Base-by-base conservation (phyloP, 1,140 invertebrate genomes). In the Drosophila pruinosa region DNA sequence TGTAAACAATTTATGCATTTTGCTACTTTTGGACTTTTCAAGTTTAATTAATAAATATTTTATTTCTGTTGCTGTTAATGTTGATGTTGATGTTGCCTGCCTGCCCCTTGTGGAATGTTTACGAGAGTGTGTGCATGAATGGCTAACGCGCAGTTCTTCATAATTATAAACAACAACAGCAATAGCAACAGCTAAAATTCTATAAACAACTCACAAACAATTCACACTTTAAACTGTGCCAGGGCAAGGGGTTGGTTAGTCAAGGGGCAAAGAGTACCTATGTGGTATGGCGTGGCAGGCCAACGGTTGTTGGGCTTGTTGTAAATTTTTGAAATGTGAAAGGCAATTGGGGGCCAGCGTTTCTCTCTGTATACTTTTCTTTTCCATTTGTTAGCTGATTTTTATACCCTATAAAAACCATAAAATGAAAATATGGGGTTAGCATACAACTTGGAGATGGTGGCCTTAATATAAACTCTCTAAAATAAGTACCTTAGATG, bases 21-120 rank as follows among this genome's bases (percentile, higher is more conserved):
- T 75, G 38, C 47, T 45, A 64, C 69, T 75, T 48, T 61, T 22
- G 21, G 57, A 34, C 28, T 48, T 67, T 67, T 68, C 19, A 45
- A 68, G 43, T 64, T 83, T 72, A 74, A 82, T 82, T 82, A 79
- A 83, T 85, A 85, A 72, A 79, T 69, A 63, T 61, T 4, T 34
- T 19, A 58, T 68, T 58, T 1, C 38, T 24, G 59, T 43, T 74
- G n/a, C 6, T 45, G 41, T 45, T 45, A 19, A n/a, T 22, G 31
- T 2, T 36, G 34, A 4, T 36, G 34, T 36, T 36, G 34, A 12
- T 36, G 34, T 24, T 59, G 12, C 41, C 45, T 48, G 43, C 59
- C 72, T 53, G n/a, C 62, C 34, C 36, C 28, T 34, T 21, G 21
- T 53, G 45, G 39, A 75, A 62, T 85, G 61, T 83, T 71, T 78